Percentiles rank a stretch among this genome's conserved stretches.
phyloP scores from a whole-genome alignment of 2,113 vertebrate genomes.

The Elgaria multicarinata region DNA sequence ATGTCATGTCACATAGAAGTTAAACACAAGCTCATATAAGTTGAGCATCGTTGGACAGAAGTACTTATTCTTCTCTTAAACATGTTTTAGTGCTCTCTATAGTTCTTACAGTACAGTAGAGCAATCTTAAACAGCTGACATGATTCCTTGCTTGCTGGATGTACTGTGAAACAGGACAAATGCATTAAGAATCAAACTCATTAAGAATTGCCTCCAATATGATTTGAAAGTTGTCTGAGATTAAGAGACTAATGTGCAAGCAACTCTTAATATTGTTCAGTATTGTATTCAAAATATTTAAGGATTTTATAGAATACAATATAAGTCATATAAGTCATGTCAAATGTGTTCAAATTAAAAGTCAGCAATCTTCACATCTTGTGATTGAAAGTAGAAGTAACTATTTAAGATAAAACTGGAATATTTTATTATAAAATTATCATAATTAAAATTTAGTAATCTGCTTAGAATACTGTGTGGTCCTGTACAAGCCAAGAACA shows the following conservation, averaged over 20 bases:
- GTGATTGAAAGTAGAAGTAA: neutral
- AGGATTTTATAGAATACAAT: constrained; percentile 1
- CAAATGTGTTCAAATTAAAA: neutral
- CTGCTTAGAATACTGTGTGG: constrained; percentile 40
- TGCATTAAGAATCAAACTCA: neutral
- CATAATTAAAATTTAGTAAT: constrained; percentile 59
- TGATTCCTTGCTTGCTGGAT: neutral
- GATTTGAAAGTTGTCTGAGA: neutral
- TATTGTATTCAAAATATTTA: constrained; percentile 12
- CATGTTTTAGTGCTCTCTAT: too few species aligned
- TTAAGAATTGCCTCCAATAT: neutral
- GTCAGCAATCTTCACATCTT: neutral
- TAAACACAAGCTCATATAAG: neutral
- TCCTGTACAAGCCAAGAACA: constrained; percentile 54
- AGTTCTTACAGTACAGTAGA: neutral
- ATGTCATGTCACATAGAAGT: neutral
- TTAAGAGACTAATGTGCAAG: constrained; percentile 1
- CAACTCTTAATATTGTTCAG: constrained; percentile 26
- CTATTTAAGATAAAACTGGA: constrained; percentile 15
- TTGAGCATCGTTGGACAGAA: too few species aligned
- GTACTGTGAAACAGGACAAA: neutral
- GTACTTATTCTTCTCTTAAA: too few species aligned
- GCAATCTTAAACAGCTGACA: neutral
- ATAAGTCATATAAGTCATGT: neutral
- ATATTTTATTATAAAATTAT: constrained; percentile 46